phyloP scores from a whole-genome alignment of 2,888 invertebrate species.

The Leptura quadrifasciata region DNA sequence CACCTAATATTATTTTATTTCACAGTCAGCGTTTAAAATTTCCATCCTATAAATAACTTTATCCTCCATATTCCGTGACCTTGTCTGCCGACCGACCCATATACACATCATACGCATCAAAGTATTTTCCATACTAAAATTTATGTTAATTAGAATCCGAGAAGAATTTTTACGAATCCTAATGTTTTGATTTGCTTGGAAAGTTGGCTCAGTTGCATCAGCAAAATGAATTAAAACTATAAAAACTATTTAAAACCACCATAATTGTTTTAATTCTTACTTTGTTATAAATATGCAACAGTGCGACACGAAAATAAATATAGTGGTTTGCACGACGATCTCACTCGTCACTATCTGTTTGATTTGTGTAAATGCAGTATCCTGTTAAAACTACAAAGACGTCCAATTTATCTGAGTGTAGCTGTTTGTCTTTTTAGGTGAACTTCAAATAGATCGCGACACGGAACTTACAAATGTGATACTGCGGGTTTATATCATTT shows the following conservation, averaged over 20 bases:
- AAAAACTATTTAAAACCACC: slow-evolving; percentile 12
- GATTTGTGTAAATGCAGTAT: slow-evolving; percentile 49
- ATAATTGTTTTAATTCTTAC: slow-evolving; percentile 28
- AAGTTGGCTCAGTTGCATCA: too few species aligned
- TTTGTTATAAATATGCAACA: slow-evolving; percentile 26
- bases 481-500: slow-evolving; percentile 15
- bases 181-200: too few species aligned
- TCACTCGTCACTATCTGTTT: slow-evolving; percentile 40
- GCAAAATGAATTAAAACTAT: slow-evolving; percentile 31
- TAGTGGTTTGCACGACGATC: slow-evolving; percentile 16
- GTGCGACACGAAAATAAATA: slow-evolving; percentile 1
- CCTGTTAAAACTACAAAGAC: slow-evolving; percentile 43
- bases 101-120: too few species aligned
- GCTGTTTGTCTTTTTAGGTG: slow-evolving; percentile 31
- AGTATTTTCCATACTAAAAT: too few species aligned
- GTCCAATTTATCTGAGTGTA: slow-evolving; percentile 44
- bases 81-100: too few species aligned
- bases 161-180: too few species aligned
- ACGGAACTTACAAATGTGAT: slow-evolving; percentile 33
- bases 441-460: slow-evolving; percentile 33
- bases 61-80: too few species aligned
- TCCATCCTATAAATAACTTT: too few species aligned
- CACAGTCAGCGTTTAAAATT: too few species aligned
- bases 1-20: too few species aligned
- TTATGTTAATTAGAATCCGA: too few species aligned